Conservation (phyloP, 2,797 vertebrate species). For the Anabas testudineus region DNA sequence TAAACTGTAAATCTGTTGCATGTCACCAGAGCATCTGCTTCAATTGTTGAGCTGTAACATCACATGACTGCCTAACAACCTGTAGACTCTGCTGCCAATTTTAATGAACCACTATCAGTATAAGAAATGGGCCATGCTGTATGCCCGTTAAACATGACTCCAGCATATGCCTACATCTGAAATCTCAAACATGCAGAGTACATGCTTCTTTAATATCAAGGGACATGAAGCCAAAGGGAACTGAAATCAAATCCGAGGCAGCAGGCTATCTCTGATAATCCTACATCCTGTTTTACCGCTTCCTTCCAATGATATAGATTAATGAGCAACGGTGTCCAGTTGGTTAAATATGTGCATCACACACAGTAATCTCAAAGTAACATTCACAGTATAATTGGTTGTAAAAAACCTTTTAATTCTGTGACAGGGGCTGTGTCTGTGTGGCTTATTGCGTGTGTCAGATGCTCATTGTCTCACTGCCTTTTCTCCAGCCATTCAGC, state of each 20-base stretch:
- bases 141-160: constrained; percentile 38
- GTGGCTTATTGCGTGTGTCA: constrained; percentile 43
- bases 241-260: constrained; percentile 34
- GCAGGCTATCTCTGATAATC: constrained; percentile 54
- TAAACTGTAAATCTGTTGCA: constrained; percentile 26
- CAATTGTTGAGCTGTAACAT: constrained; percentile 47
- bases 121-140: constrained; percentile 29
- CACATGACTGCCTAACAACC: constrained; percentile 33
- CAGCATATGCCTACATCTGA: constrained; percentile 14
- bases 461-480: constrained; percentile 33
- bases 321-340: constrained; percentile 16
- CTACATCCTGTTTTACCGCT: constrained; percentile 48
- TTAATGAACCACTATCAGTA: constrained; percentile 44
- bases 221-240: constrained; percentile 48
- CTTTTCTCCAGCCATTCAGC: constrained; percentile 39
- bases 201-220: constrained; percentile 59
- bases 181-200: constrained; percentile 47
- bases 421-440: constrained; percentile 10
- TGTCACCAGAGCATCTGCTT: constrained; percentile 38
- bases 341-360: constrained; percentile 29
- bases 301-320: constrained; percentile 45
- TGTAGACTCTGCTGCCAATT: constrained; percentile 34
- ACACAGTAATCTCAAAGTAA: constrained; percentile 36
- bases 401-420: constrained; percentile 17
- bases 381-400: constrained; percentile 17